A percentile compares a stretch with the other conserved stretches of the same genome.
Conservation (phyloP, 2,888 invertebrate genomes). For the Drosophila melanocephala region DNA sequence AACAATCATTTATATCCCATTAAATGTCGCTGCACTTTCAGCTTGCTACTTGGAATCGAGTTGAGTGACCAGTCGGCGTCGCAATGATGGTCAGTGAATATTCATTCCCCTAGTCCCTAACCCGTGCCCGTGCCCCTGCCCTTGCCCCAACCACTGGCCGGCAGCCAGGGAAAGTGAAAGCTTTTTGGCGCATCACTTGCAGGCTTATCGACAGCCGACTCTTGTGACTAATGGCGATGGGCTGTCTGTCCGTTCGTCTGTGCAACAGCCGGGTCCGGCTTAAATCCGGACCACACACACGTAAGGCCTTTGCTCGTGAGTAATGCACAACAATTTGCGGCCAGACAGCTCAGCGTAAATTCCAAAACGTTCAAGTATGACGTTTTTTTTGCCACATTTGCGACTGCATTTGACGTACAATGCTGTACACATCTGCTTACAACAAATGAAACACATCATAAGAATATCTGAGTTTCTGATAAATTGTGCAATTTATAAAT, state of each 20-base stretch:
- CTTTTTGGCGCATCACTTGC: slow-evolving; percentile 33
- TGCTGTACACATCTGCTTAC: background rate
- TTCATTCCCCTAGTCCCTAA: background rate
- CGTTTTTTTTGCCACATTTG: background rate
- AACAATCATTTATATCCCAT: slow-evolving; percentile 5
- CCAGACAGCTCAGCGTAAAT: slow-evolving; percentile 36
- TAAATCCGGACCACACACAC: slow-evolving; percentile 1
- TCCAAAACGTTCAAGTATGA: slow-evolving; percentile 24
- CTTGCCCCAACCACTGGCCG: slow-evolving; percentile 1
- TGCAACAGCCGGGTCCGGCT: slow-evolving; percentile 3
- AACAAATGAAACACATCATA: slow-evolving; percentile 1
- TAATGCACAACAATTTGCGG: slow-evolving; percentile 22
- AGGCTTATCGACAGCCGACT: slow-evolving; percentile 25
- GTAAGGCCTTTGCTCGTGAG: slow-evolving; percentile 10
- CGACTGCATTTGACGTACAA: slow-evolving; percentile 2
- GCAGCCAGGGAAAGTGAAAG: slow-evolving; percentile 56
- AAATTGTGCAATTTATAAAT: background rate
- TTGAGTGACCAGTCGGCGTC: slow-evolving; percentile 49
- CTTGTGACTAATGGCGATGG: slow-evolving; percentile 46
- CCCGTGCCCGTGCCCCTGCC: background rate
- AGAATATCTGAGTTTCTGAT: background rate
- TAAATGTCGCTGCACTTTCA: slow-evolving; percentile 14
- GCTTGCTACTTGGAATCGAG: slow-evolving; percentile 9
- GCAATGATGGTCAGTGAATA: slow-evolving; percentile 5
- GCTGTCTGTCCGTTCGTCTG: background rate